Percentiles rank a stretch among this genome's conserved stretches.
Conservation (phyloP, 2,888 invertebrate species). For the Phyto melanocephala region DNA sequence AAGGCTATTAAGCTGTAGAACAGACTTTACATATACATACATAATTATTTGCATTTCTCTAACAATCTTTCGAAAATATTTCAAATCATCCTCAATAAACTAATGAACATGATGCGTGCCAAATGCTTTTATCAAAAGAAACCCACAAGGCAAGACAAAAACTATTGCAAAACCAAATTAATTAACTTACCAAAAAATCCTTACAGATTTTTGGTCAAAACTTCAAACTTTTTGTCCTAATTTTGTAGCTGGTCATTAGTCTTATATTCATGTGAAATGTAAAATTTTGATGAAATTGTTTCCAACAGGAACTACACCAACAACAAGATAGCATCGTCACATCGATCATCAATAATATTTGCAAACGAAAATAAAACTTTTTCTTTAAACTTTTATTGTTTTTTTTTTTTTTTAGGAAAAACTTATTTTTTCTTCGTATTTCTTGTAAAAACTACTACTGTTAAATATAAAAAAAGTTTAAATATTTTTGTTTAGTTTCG, state of each 20-base stretch:
- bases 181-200: slow-evolving; percentile 32
- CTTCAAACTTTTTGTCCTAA: slow-evolving; percentile 1
- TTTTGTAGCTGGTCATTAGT: not conserved
- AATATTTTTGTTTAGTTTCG: slow-evolving; percentile 36
- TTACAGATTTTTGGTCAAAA: slow-evolving; percentile 4
- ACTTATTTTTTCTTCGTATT: not conserved
- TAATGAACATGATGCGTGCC: not conserved
- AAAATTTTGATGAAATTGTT: slow-evolving; percentile 6
- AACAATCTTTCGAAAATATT: too few relatives aligned
- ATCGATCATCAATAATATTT: slow-evolving; percentile 23
- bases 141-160: not conserved
- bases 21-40: too few relatives aligned
- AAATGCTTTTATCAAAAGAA: not conserved
- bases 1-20: too few relatives aligned
- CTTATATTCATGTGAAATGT: not conserved
- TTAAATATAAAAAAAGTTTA: slow-evolving; percentile 17
- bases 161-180: not conserved
- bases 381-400: not conserved
- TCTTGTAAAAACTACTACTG: not conserved
- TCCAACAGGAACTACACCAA: not conserved
- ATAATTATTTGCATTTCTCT: too few relatives aligned
- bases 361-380: not conserved
- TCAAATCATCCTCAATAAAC: slow-evolving; percentile 1
- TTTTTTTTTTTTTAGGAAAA: not conserved
- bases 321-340: not conserved